Conservation (phyloP, 2,888 invertebrate genomes). For the Synergus laeviventris region DNA sequence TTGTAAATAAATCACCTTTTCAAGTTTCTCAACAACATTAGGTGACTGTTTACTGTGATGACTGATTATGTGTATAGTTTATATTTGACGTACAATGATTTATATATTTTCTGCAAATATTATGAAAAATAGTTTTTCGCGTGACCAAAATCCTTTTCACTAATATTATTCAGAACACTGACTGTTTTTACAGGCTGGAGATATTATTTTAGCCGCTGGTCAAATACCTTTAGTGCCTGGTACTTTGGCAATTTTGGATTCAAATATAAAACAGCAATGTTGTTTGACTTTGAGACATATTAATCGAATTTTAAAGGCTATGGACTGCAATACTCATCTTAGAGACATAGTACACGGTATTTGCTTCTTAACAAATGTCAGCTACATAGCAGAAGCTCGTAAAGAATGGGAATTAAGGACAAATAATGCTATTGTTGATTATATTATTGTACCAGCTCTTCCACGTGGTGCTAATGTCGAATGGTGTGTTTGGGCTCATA, state of each 20-base stretch:
- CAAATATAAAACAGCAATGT: conserved; percentile 89
- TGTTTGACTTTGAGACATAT: conserved; percentile 90
- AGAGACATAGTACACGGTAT: conserved; percentile 91
- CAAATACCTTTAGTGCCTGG: conserved; percentile 94
- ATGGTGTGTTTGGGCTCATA: conserved; percentile 96
- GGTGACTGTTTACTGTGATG: too few species aligned
- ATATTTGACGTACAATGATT: too few species aligned
- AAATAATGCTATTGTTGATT: conserved; percentile 91
- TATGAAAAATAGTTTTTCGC: too few species aligned
- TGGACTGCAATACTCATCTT: conserved; percentile 86
- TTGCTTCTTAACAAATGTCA: conserved; percentile 88
- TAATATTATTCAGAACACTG: not conserved
- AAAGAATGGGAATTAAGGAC: conserved; percentile 89
- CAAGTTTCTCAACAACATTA: too few species aligned
- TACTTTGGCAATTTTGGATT: conserved; percentile 84
- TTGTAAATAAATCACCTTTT: too few species aligned
- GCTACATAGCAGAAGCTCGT: conserved; percentile 85
- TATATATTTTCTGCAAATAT: too few species aligned
- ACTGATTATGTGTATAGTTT: too few species aligned
- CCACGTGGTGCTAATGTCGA: conserved; percentile 90
- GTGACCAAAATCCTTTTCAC: not conserved
- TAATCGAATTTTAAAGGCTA: conserved; percentile 87
- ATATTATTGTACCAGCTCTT: conserved; percentile 88
- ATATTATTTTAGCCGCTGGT: conserved; percentile 91
- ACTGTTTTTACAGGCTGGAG: conserved; percentile 81